Conservation (phyloP, 2,113 vertebrate species). For the Malaclemys terrapin region DNA sequence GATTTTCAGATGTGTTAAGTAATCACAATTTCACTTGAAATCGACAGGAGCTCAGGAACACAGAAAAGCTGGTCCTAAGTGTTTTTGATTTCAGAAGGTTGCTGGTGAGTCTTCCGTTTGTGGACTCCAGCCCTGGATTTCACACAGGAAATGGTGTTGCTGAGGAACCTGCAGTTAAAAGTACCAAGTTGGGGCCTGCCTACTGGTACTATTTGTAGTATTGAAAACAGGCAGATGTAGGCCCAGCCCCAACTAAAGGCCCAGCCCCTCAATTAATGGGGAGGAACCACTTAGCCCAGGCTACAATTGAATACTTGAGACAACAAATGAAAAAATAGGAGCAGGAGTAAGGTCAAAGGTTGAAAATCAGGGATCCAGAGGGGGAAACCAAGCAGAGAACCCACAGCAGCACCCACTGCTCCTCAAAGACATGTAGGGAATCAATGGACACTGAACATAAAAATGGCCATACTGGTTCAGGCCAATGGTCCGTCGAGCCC, state of each 20-base stretch:
- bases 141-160: accelerated
- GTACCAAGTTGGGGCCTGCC: background rate
- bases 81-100: background rate
- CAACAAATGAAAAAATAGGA: background rate
- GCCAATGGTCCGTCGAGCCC: background rate
- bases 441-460: background rate
- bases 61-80: background rate
- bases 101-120: accelerated
- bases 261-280: background rate
- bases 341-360: background rate
- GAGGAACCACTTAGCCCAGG: background rate
- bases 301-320: background rate
- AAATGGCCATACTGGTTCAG: background rate
- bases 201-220: background rate
- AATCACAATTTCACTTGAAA: background rate
- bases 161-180: background rate
- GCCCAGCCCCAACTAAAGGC: background rate
- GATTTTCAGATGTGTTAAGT: background rate
- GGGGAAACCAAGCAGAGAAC: background rate
- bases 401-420: background rate
- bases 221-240: background rate
- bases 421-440: background rate
- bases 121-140: background rate
- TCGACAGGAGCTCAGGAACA: background rate
- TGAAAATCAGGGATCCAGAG: background rate